Percentiles rank a stretch among this genome's conserved stretches.
phyloP scores from a whole-genome alignment of 2,888 invertebrate genomes.

The Cheilosia pagana region DNA sequence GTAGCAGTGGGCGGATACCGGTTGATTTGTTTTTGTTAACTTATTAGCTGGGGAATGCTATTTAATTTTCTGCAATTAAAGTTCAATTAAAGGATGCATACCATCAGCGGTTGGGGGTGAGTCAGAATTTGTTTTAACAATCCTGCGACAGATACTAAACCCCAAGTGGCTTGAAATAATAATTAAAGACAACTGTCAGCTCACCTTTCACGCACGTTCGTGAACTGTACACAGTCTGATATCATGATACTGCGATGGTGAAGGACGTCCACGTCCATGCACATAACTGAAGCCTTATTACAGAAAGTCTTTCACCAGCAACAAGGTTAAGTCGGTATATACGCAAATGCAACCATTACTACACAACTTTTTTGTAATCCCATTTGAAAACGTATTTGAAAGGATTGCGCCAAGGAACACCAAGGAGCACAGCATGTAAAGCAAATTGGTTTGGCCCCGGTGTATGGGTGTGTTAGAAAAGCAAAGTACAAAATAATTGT shows the following conservation, averaged over 20 bases:
- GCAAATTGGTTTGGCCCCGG: conserved; percentile 22
- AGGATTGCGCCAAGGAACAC: conserved; percentile 10
- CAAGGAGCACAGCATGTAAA: conserved; percentile 41
- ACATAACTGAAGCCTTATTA: conserved; percentile 16
- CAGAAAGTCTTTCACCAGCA: neutral
- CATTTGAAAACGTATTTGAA: conserved; percentile 9
- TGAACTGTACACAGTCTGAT: neutral
- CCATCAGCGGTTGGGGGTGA: too few relatives aligned
- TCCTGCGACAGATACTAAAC: too few relatives aligned
- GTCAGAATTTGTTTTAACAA: too few relatives aligned
- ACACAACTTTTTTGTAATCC: conserved; percentile 41
- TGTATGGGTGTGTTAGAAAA: conserved; percentile 10
- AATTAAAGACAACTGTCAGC: too few relatives aligned
- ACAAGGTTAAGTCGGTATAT: conserved; percentile 23
- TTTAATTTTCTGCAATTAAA: too few relatives aligned
- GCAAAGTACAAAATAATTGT: conserved; percentile 72
- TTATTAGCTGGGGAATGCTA: neutral
- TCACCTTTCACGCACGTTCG: too few relatives aligned
- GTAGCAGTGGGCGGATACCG: neutral
- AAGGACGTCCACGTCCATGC: neutral
- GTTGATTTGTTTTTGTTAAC: neutral
- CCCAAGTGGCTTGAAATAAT: too few relatives aligned
- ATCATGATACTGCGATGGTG: neutral
- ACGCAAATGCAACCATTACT: neutral
- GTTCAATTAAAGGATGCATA: too few relatives aligned